A percentile compares a stretch with the other conserved stretches of the same genome.
These are phyloP conservation scores for Salvelinus namaycush DNA, from an alignment of 2,113 vertebrate species.

Conservation along the genomic window DNA sequence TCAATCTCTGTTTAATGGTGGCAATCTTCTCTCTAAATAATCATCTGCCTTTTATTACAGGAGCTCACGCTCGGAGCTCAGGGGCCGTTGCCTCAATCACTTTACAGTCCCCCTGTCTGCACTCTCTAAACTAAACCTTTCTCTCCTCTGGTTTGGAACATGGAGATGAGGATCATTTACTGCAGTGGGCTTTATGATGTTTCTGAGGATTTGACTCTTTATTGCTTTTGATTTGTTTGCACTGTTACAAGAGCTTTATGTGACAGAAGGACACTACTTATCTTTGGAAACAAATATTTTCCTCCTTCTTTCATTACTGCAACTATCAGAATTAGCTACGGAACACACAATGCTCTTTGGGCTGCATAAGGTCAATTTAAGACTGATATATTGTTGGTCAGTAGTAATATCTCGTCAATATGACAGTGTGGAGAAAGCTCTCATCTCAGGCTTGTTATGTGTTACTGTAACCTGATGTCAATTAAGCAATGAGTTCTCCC, in stretches of 20 bases:
- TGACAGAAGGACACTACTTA: too few species aligned
- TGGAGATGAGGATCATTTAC: conserved; percentile 22
- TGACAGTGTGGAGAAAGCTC: too few species aligned
- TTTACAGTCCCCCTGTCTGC: conserved; percentile 31
- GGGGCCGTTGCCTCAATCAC: conserved; percentile 7
- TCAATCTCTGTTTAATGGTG: conserved; percentile 40
- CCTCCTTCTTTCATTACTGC: too few species aligned
- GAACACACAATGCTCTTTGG: too few species aligned
- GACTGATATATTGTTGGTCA: too few species aligned
- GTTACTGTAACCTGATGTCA: not conserved
- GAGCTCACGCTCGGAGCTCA: conserved; percentile 31
- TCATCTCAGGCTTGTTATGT: not conserved
- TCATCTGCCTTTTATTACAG: conserved; percentile 45
- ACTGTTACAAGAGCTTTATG: too few species aligned
- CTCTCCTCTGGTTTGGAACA: conserved; percentile 17
- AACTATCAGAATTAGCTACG: not conserved
- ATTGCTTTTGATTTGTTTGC: too few species aligned
- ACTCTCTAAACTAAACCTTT: conserved; percentile 16
- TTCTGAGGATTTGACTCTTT: too few species aligned
- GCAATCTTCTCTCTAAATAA: conserved; percentile 44
- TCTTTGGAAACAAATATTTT: too few species aligned
- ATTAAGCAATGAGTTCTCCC: too few species aligned
- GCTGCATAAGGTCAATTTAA: too few species aligned
- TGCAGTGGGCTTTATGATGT: not conserved
- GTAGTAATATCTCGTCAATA: too few species aligned